Evolutionary conservation across 2,888 invertebrate species (phyloP), one percentile per base, ranked within the genome.

Genomic region (Ichneumoninae sp.): DNA sequence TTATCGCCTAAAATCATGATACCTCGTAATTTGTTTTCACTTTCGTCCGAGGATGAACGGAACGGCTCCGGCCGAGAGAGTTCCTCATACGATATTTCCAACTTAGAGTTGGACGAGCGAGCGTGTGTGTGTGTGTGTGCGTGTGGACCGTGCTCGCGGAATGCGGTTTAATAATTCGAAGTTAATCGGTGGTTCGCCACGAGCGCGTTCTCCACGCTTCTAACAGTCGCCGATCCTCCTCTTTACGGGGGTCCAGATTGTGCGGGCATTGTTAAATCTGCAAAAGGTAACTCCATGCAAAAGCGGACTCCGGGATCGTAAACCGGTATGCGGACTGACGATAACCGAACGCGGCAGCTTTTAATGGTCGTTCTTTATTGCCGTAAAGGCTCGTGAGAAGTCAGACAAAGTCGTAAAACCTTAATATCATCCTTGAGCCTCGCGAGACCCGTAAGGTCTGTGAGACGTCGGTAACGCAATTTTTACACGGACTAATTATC

Each of bases 91-190:
- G 30, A 71, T 65, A 30, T 22, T 30, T 52, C 22, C 16, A 36
- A 40, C 62, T 54, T 54, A 40, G n/a, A 36, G n/a, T 36, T 60
- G 40, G 7, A 0, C 13, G 13, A 16, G 6, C 50, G 22, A 3
- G 16, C 1, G n/a, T 50, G 50, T 13, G 1, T n/a, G 8, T 40
- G 62, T 7, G n/a, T n/a, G n/a, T n/a, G n/a, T n/a, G 22, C 1
- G 22, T 22, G 50, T 71, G 6, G 10, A 19, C 57, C 47, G 44
- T 66, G 50, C 54, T 66, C 50, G 74, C 54, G 87, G 87, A 88
- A 88, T 86, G 86, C 66, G 71, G 85, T 86, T 86, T 83, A 86
- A 87, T 88, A 85, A 85, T 85, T 79, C 50, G 75, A 75, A 79
- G 74, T 77, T 85, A 82, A 88, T 87, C 84, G 84, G 60, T 65